Evolutionary conservation across 2,797 vertebrate genomes (phyloP), one percentile per base, ranked within the genome.

Genomic region (Chaenodraco wilsoni): DNA sequence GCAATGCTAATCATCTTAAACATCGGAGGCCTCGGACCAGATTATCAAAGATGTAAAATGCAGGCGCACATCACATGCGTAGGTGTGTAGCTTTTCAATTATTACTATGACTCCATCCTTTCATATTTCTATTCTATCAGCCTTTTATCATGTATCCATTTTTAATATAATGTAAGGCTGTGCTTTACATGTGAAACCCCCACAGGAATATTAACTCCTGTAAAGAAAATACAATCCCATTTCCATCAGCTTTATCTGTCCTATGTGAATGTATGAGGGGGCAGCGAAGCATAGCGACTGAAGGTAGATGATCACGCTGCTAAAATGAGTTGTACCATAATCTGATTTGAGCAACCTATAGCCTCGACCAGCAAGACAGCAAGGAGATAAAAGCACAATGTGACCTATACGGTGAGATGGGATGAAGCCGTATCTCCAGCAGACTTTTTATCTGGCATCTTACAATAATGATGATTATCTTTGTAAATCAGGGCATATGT

Each of bases 1-100:
- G 79, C 83, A 81, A 85, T 79, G 90, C 77, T 89, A 92, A 82
- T 92, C 90, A 91, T 90, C 85, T 87, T 88, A 88, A 87, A 80
- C 55, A 76, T 85, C 78, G 89, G 81, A 88, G 81, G 87, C 83
- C 83, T 84, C 41, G 13, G 87, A 89, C 84, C 79, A 59, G 81
- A 85, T 87, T 88, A 90, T 89, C 83, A 90, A 87, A 91, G 86
- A 85, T 72, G 52, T 72, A 48, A 84, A 81, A 88, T 71, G 63
- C 76, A 83, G 71, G 68, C 76, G 75, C 76, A 72, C 77, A 86
- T 84, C 86, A 82, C 86, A 82, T 58, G 86, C 19, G 63, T 87
- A 62, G 65, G 55, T 69, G 55, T 69, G 75, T 59, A 68, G 66
- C 73, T 84, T 81, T 85, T 91, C 76, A 86, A 92, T 91, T 77